A percentile compares a stretch with the other conserved stretches of the same genome.
phyloP scores from a whole-genome alignment of 2,888 invertebrate genomes.

The Brachyptera risi region DNA sequence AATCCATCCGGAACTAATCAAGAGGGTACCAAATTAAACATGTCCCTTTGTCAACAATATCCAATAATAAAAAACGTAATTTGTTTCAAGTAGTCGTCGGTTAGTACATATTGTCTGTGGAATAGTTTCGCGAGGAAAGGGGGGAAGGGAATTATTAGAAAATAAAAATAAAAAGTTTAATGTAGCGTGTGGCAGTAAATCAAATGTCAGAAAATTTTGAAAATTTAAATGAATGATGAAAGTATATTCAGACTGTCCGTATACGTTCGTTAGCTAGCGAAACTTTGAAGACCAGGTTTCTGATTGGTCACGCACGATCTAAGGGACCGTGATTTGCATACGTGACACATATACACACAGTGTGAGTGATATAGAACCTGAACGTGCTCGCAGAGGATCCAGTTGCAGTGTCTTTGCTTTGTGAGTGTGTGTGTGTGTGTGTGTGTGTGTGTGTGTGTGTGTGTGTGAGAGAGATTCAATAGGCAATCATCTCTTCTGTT shows the following conservation, averaged over 20 bases:
- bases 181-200: not conserved
- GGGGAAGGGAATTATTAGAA: not conserved
- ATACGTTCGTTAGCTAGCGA: not conserved
- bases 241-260: not conserved
- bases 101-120: slow-evolving; percentile 1
- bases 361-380: not conserved
- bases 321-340: not conserved
- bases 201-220: not conserved
- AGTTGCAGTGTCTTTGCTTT: not conserved
- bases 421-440: no score
- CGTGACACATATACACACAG: no score
- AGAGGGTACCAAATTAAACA: slow-evolving; percentile 7
- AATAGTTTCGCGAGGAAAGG: not conserved
- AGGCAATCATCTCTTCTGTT: no score
- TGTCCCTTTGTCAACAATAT: slow-evolving; percentile 15
- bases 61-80: slow-evolving; percentile 19
- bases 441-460: no score
- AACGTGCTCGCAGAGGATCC: not conserved
- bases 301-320: not conserved
- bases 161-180: not conserved
- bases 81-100: slow-evolving; percentile 17
- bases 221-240: slow-evolving; percentile 4
- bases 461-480: no score
- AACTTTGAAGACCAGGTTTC: not conserved
- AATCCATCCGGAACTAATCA: slow-evolving; percentile 1